A percentile compares a stretch with the other conserved stretches of the same genome.
Conservation (phyloP, 2,888 invertebrate genomes). For the Leistus spinibarbis region DNA sequence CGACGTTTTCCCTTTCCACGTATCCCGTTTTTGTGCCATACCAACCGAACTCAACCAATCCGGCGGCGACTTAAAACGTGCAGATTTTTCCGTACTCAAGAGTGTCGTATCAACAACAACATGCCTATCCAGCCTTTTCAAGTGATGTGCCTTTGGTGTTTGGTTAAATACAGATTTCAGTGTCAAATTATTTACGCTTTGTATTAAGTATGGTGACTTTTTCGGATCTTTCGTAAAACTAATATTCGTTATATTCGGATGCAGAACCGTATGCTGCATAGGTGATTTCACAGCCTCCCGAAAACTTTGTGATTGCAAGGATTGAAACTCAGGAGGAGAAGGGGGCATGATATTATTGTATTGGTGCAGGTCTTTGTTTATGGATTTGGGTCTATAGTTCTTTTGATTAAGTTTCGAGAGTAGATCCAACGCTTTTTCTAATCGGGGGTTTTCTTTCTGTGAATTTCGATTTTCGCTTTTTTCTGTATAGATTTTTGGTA, state of each 20-base stretch:
- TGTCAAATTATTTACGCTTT: constrained; percentile 46
- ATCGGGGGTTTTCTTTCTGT: constrained; percentile 33
- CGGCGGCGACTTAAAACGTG: constrained; percentile 44
- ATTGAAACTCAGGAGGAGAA: constrained; percentile 53
- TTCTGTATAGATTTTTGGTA: constrained; percentile 33
- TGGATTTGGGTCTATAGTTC: constrained; percentile 41
- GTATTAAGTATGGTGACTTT: constrained; percentile 50
- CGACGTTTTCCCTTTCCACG: constrained; percentile 46
- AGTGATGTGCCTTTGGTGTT: constrained; percentile 48
- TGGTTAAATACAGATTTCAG: constrained; percentile 46
- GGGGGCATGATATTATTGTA: constrained; percentile 41
- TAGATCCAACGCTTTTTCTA: constrained; percentile 41
- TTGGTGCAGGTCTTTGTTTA: constrained; percentile 39
- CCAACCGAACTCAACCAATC: constrained; percentile 47
- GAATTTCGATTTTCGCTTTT: constrained; percentile 7
- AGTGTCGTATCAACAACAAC: constrained; percentile 43
- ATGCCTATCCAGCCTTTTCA: constrained; percentile 51
- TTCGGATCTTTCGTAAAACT: constrained; percentile 50
- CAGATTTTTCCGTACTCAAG: constrained; percentile 46
- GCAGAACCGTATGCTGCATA: constrained; percentile 50
- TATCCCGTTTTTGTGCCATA: constrained; percentile 42
- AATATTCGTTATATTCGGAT: constrained; percentile 55
- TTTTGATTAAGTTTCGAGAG: constrained; percentile 41
- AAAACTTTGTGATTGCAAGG: constrained; percentile 48
- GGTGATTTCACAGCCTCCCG: constrained; percentile 48